phyloP scores from a whole-genome alignment of 2,113 vertebrate species.

The Sclerurus mexicanus region DNA sequence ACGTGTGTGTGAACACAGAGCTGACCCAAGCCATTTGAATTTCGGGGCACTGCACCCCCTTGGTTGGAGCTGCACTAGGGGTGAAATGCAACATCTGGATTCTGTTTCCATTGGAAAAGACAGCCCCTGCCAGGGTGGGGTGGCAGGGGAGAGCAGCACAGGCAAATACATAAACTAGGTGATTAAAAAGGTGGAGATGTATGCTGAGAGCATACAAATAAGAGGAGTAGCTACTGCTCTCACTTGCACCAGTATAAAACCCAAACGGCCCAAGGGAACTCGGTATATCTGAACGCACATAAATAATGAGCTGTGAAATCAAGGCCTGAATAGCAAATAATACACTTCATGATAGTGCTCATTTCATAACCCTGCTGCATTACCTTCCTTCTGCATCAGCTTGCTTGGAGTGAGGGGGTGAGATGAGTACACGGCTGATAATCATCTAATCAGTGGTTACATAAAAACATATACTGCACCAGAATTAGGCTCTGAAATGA shows the following conservation, averaged over 20 bases:
- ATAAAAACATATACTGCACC: neutral
- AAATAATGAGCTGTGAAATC: constrained; percentile 20
- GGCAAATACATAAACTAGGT: neutral
- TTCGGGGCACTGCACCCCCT: neutral
- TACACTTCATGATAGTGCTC: neutral
- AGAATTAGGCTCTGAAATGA: neutral
- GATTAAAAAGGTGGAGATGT: neutral
- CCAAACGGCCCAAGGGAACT: neutral
- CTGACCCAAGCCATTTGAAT: neutral
- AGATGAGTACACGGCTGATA: neutral
- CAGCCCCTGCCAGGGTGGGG: neutral
- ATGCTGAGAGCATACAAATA: neutral
- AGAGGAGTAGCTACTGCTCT: neutral
- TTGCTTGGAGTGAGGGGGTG: neutral
- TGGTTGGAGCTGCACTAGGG: neutral
- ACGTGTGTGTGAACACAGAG: neutral
- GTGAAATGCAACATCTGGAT: neutral
- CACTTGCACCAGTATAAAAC: neutral
- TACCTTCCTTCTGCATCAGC: neutral
- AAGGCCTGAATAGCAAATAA: neutral
- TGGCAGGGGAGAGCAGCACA: neutral
- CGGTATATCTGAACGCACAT: neutral
- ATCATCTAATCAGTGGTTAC: neutral
- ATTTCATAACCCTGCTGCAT: neutral
- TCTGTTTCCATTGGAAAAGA: neutral